Evolutionary conservation across 2,888 invertebrate genomes (phyloP), one percentile per base, ranked within the genome.

Genomic region (Agonum fuliginosum): DNA sequence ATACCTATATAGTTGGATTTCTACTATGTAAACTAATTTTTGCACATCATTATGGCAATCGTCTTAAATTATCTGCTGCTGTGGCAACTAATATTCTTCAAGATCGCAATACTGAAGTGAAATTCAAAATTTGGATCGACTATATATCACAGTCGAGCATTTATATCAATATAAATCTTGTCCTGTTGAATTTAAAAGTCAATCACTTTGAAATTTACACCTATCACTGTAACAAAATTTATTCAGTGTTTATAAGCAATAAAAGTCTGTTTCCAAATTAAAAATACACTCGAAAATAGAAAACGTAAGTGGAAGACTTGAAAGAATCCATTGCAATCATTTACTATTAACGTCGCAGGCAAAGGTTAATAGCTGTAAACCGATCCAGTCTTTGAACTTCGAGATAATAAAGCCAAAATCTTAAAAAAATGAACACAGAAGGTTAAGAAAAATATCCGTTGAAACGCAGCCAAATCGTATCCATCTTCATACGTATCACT

Each of bases 401-500:
- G 19, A 51, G 37, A 72, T 72, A 72, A 72, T 72, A 72, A 72
- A 72, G 24, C 43, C 27, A 65, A 65, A 69, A 22, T 51, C 70
- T 22, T 71, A 34, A 74, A 62, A 65, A 74, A 73, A n/a, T 73
- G 73, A 73, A 37, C 62, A 30, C 19, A 46, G 27, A 41, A 62
- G 27, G 37, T 46, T 2, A 46, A 74, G 74, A 74, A 62, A 62
- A 74, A 74, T 74, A 37, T 34, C 65, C 30, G 27, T 76, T 76
- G 75, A 76, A 76, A 65, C 30, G 22, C 19, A 67, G 75, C 75
- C 75, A 76, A 76, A 51, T 8, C 19, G 20, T 24, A 76, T 76
- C 75, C 30, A 76, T 76, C 75, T 76, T 76, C 48, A 74, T 74
- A 69, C 8, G 69, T 67, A 76, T 51, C 75, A 76, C 48, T 71